These are phyloP conservation scores for Cerastis rubricosa DNA, from an alignment of 2,888 invertebrate species.

Conservation along the genomic window DNA sequence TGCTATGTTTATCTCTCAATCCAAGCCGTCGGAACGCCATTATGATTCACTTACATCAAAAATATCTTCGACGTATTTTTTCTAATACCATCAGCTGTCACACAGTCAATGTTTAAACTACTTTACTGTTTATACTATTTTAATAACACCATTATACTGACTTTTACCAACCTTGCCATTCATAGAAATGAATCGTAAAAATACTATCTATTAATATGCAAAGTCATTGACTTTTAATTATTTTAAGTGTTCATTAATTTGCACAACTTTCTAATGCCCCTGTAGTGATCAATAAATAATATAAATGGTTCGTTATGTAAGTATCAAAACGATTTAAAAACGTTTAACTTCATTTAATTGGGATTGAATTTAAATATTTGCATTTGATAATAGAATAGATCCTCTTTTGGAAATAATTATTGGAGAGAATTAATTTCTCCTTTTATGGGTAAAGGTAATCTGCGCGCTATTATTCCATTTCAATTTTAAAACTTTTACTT, in stretches of 20 bases:
- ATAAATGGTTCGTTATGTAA: conserved; percentile 61
- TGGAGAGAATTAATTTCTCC: conserved; percentile 49
- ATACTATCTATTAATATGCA: conserved; percentile 57
- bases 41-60: conserved; percentile 47
- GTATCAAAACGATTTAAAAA: conserved; percentile 57
- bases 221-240: conserved; percentile 77
- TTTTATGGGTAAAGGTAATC: conserved; percentile 39
- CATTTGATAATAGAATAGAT: conserved; percentile 57
- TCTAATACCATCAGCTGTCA: conserved; percentile 24
- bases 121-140: conserved; percentile 66
- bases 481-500: conserved; percentile 43
- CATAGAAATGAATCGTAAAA: conserved; percentile 66
- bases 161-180: conserved; percentile 63
- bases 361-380: conserved; percentile 56
- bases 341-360: conserved; percentile 62
- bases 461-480: neutral
- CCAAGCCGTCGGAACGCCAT: conserved; percentile 20
- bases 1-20: conserved; percentile 27
- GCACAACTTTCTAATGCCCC: conserved; percentile 76
- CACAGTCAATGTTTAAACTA: conserved; percentile 49
- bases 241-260: conserved; percentile 76
- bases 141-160: conserved; percentile 54
- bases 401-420: conserved; percentile 53
- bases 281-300: conserved; percentile 60
- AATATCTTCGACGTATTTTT: conserved; percentile 49